Percentiles rank a stretch among this genome's conserved stretches.
Evolutionary conservation across 1,140 invertebrate genomes (phyloP).

Genomic region (Latrodectus geometricus): DNA sequence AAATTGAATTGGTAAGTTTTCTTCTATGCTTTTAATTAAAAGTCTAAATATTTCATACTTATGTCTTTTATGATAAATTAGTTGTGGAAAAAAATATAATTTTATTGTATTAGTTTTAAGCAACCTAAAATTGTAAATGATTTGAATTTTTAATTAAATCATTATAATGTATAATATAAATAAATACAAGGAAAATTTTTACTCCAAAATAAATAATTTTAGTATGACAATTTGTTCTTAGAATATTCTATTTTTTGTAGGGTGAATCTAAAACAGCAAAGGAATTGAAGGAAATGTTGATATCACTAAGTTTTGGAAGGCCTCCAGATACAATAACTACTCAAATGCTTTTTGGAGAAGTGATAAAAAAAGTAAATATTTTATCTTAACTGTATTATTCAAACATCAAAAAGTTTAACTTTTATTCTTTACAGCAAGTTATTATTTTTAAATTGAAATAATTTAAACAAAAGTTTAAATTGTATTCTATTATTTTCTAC

Average conservation of each 20-base stretch:
- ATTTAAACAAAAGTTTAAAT: background rate
- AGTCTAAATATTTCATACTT: background rate
- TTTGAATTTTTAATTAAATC: background rate
- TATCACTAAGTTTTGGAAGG: slow-evolving; percentile 83
- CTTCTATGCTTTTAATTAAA: background rate
- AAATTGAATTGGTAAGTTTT: slow-evolving; percentile 69
- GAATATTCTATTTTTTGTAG: slow-evolving; percentile 71
- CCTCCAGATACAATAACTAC: slow-evolving; percentile 85
- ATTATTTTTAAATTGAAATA: too few relatives aligned
- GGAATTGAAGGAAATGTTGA: slow-evolving; percentile 81
- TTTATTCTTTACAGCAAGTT: too few relatives aligned
- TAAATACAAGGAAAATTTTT: background rate
- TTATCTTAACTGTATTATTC: background rate
- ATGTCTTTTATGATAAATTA: background rate
- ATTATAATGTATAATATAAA: background rate
- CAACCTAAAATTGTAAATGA: background rate
- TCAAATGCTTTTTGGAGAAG: slow-evolving; percentile 81
- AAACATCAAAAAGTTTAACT: background rate
- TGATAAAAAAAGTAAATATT: slow-evolving; percentile 75
- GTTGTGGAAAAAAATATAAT: background rate
- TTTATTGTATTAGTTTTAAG: background rate
- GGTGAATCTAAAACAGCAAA: slow-evolving; percentile 83
- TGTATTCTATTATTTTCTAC: too few relatives aligned
- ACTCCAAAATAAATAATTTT: background rate
- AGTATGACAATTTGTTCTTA: background rate